Evolutionary conservation across 2,113 vertebrate genomes (phyloP).

Genomic region (Bos indicus): DNA sequence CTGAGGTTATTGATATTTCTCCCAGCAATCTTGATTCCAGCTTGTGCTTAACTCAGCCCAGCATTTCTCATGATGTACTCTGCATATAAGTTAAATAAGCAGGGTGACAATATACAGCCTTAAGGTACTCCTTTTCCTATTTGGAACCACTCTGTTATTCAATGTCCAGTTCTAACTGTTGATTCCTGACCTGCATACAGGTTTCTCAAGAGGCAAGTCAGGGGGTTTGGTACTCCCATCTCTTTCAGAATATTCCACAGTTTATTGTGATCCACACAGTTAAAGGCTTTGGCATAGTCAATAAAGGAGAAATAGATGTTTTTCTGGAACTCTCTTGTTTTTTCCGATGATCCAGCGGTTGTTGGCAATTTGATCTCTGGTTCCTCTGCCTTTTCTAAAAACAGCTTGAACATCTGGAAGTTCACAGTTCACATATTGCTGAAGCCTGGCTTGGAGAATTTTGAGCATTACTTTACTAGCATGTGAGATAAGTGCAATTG

Average conservation of each 20-base stretch:
- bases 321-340: background rate
- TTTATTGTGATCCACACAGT: background rate
- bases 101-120: no score
- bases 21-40: background rate
- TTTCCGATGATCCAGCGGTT: background rate
- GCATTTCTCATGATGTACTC: background rate
- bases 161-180: background rate
- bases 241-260: background rate
- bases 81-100: background rate
- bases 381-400: background rate
- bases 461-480: background rate
- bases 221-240: background rate
- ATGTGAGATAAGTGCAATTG: background rate
- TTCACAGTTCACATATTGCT: background rate
- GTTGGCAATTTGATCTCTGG: no score
- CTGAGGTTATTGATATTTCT: background rate
- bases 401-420: background rate
- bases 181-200: background rate
- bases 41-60: background rate
- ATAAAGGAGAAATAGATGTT: background rate
- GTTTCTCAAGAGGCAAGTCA: background rate
- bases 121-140: background rate
- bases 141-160: background rate
- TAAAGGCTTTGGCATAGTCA: background rate
- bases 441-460: background rate